Conservation (phyloP, 1,140 invertebrate species). For the Drosophila repletoides region DNA sequence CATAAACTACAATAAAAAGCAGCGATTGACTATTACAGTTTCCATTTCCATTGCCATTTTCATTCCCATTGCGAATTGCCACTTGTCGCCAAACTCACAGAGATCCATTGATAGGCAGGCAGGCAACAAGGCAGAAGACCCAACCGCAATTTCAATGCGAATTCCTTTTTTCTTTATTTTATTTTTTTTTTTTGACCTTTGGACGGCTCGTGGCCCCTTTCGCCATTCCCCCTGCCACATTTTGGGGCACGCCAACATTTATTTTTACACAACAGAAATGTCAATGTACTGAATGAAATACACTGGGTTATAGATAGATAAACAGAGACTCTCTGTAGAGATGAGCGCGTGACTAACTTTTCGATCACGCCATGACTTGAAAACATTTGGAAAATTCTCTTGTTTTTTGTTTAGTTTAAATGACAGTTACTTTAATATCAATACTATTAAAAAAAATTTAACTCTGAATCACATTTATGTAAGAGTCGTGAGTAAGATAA, state of each 20-base stretch:
- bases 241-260: conserved; percentile 22
- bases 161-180: conserved; percentile 26
- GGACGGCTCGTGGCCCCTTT: too few relatives aligned
- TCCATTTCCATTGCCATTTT: conserved; percentile 10
- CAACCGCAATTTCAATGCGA: conserved; percentile 2
- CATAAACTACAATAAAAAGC: conserved; percentile 10
- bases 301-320: not conserved
- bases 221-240: not conserved
- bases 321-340: not conserved
- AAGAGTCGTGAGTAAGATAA: too few relatives aligned
- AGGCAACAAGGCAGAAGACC: conserved; percentile 1
- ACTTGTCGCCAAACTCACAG: not conserved
- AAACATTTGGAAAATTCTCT: too few relatives aligned
- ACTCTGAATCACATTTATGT: too few relatives aligned
- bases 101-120: conserved; percentile 12
- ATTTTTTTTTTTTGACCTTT: too few relatives aligned
- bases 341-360: too few relatives aligned
- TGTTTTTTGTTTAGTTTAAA: too few relatives aligned
- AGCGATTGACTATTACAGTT: conserved; percentile 19
- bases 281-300: conserved; percentile 26
- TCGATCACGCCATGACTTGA: too few relatives aligned
- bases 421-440: too few relatives aligned
- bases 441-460: too few relatives aligned
- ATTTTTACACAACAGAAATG: conserved; percentile 44
- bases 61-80: not conserved